Evolutionary conservation across 2,888 invertebrate genomes (phyloP).

Genomic region (Drosophila infuscata): DNA sequence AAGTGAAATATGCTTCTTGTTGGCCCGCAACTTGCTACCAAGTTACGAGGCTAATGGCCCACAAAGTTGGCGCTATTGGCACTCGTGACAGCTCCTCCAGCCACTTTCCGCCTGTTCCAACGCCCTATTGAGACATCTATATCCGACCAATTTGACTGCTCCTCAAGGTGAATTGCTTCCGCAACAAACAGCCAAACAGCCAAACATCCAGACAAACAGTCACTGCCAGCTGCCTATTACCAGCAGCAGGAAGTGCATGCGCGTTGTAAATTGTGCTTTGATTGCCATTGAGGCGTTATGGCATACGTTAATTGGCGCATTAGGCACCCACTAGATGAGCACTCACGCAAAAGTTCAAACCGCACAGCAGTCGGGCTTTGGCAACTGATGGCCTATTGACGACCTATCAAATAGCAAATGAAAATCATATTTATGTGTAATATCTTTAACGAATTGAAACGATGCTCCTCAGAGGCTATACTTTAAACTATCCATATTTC

Average conservation of each 20-base stretch:
- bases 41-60: conserved; percentile 47
- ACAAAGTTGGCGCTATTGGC: conserved; percentile 33
- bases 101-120: conserved; percentile 3
- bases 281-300: conserved; percentile 22
- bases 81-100: conserved; percentile 33
- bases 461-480: not conserved
- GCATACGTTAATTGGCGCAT: conserved; percentile 45
- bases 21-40: conserved; percentile 26
- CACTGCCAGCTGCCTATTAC: conserved; percentile 22
- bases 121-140: conserved; percentile 46
- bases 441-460: not conserved
- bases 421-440: not conserved
- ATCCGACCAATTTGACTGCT: conserved; percentile 57
- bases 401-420: not conserved
- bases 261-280: conserved; percentile 27
- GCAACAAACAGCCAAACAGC: conserved; percentile 20
- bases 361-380: not conserved
- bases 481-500: not conserved
- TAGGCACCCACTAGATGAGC: conserved; percentile 7
- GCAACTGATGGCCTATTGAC: conserved; percentile 6
- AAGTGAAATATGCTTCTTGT: conserved; percentile 50
- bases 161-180: conserved; percentile 43
- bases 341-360: conserved; percentile 3
- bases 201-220: conserved; percentile 3
- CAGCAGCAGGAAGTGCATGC: conserved; percentile 43